Evolutionary conservation across 1,140 invertebrate genomes (phyloP), one percentile per base, ranked within the genome.

Genomic region (Asobara japonica): DNA sequence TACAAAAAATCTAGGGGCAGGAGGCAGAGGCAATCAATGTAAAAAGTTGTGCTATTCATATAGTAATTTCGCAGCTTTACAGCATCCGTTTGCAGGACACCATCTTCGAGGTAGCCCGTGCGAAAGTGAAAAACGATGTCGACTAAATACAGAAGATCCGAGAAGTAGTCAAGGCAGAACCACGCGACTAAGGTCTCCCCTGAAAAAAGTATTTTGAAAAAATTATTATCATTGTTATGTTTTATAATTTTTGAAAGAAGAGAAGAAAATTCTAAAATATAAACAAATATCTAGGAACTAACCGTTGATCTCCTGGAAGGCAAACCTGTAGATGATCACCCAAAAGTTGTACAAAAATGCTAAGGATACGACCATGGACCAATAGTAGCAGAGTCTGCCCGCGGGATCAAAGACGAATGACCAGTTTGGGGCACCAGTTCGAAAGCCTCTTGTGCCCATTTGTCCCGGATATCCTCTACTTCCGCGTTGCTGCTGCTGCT

Each of bases 341-440:
- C 97, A 98, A 83, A 99, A 98, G 89, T 99, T 99, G 90, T 99
- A 99, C 71, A 99, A 92, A 88, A 99, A 99, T 78, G 97, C 97
- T 77, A 99, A 90, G 67, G 97, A 98, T 36, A 99, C 97, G 38
- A 99, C 95, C 93, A 97, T 96, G 75, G 95, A 97, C 96, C 96
- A 97, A 83, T 97, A 97, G 88, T 97, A 97, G 88, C 95, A 97
- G 25, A 97, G 91, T 31, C 95, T 90, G 74, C 96, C 96, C 65
- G 95, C 95, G 13, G 94, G 94, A 89, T 97, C 95, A 85, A 97
- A 97, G 48, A 96, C 96, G 86, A 97, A 97, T 30, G 95, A 95
- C 93, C 95, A 96, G 79, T 94, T 93, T 69, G 93, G 91, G 5
- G 90, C 88, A 27, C 89, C 87, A 4, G 88, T 86, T 27, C 88